Conservation (phyloP, 2,797 vertebrate species). For the Catamblyrhynchus diadema region DNA sequence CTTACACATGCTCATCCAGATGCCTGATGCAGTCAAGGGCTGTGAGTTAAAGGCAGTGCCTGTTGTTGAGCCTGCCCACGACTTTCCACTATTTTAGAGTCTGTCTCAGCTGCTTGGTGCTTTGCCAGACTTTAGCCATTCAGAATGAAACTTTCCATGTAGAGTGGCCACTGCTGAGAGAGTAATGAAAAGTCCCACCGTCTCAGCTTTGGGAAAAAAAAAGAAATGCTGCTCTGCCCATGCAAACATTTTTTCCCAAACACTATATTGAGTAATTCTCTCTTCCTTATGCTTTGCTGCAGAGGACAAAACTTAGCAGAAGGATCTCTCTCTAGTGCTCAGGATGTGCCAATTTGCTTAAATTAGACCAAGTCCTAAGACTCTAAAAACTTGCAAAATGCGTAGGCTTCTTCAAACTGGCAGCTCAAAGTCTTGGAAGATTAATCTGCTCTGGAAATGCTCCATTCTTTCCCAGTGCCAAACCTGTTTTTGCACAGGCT, state of each 20-base stretch:
- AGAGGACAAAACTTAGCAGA: conserved; percentile 14
- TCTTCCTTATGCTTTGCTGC: conserved; percentile 25
- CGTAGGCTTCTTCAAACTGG: conserved; percentile 27
- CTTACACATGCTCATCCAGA: background rate
- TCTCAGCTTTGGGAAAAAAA: background rate
- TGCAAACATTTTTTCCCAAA: background rate
- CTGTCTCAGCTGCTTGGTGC: background rate
- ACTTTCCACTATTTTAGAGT: background rate
- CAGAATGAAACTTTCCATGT: background rate
- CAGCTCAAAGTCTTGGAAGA: conserved; percentile 41
- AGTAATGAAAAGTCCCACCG: background rate
- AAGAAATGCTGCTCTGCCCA: background rate
- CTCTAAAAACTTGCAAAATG: conserved; percentile 33
- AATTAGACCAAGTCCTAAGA: conserved; percentile 48
- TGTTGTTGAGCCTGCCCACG: background rate
- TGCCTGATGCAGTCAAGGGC: background rate
- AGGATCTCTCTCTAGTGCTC: conserved; percentile 11
- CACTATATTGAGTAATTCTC: background rate
- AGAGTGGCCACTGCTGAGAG: background rate
- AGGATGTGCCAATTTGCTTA: conserved; percentile 31
- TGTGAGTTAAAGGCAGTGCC: background rate
- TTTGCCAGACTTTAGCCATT: background rate
- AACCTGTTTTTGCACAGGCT: background rate
- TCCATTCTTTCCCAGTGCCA: background rate
- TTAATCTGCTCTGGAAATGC: conserved; percentile 3